A percentile compares a stretch with the other conserved stretches of the same genome.
phyloP scores from a whole-genome alignment of 1,140 invertebrate species.

The Plectrocnemia conspersa region DNA sequence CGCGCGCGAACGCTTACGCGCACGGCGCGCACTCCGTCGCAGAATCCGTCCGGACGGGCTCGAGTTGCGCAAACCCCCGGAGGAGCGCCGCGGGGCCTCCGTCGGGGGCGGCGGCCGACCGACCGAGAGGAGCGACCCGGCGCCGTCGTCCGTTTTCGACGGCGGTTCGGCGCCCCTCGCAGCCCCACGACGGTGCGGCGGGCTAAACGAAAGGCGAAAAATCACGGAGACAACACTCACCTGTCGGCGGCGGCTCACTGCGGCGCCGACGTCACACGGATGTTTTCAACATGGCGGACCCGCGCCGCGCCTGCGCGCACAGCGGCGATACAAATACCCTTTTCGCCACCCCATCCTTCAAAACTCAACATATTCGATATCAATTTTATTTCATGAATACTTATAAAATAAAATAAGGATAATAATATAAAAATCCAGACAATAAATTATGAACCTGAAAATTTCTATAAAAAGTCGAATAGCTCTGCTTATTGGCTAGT shows the following conservation, averaged over 20 bases:
- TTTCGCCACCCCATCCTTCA: slow-evolving; percentile 10
- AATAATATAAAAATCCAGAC: too few species aligned
- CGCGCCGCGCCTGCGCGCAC: slow-evolving; percentile 13
- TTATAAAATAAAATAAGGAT: too few species aligned
- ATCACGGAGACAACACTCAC: background rate
- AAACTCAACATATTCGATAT: too few species aligned
- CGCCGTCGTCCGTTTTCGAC: background rate
- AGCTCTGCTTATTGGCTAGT: too few species aligned
- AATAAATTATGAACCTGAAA: too few species aligned
- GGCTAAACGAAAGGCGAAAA: background rate
- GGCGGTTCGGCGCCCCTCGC: background rate
- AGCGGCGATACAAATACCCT: background rate
- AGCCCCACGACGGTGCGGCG: background rate
- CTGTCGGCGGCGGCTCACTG: too few species aligned
- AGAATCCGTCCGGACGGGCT: background rate
- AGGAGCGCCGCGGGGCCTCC: background rate
- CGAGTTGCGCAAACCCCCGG: too few species aligned
- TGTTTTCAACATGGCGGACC: slow-evolving; percentile 24
- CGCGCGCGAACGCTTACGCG: background rate
- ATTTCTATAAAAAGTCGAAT: too few species aligned
- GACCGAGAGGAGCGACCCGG: background rate
- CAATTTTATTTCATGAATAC: too few species aligned
- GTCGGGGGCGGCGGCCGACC: background rate
- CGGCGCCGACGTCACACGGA: slow-evolving; percentile 18
- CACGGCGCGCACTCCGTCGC: background rate